Percentiles rank a stretch among this genome's conserved stretches.
Evolutionary conservation across 1,140 invertebrate species (phyloP).

Genomic region (roundworm (Caenorhabditis elegans)): DNA sequence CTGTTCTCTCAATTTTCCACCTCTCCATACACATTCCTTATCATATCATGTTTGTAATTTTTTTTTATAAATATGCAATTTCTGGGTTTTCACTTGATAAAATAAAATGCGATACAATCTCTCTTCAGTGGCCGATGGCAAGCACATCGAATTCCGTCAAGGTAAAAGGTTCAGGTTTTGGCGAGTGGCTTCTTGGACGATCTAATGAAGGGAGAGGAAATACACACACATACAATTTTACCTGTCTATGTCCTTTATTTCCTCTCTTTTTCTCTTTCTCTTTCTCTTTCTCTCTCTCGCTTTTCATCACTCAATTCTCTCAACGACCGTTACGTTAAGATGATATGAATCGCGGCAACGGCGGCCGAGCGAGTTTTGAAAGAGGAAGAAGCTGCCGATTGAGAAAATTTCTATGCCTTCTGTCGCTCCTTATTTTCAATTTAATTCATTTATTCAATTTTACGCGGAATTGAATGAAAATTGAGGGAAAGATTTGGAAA

Average conservation of each 20-base stretch:
- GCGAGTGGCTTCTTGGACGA: not conserved
- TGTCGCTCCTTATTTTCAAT: too few species aligned
- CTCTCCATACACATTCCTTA: not conserved
- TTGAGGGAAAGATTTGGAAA: too few species aligned
- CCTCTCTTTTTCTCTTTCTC: not conserved
- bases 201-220: slow-evolving; percentile 2
- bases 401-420: too few species aligned
- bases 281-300: not conserved
- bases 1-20: too few species aligned
- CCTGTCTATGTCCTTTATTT: too few species aligned
- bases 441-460: too few species aligned
- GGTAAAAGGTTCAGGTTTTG: not conserved
- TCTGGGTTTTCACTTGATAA: not conserved
- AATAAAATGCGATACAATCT: too few species aligned
- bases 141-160: not conserved
- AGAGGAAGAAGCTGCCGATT: not conserved
- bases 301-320: not conserved
- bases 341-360: not conserved
- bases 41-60: not conserved
- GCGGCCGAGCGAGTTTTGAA: not conserved
- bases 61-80: not conserved
- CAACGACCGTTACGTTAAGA: not conserved
- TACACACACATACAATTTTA: not conserved
- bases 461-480: too few species aligned
- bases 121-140: too few species aligned